These are phyloP conservation scores for Anagyrus pseudococci DNA, from an alignment of 2,888 invertebrate genomes.

Conservation along the genomic window DNA sequence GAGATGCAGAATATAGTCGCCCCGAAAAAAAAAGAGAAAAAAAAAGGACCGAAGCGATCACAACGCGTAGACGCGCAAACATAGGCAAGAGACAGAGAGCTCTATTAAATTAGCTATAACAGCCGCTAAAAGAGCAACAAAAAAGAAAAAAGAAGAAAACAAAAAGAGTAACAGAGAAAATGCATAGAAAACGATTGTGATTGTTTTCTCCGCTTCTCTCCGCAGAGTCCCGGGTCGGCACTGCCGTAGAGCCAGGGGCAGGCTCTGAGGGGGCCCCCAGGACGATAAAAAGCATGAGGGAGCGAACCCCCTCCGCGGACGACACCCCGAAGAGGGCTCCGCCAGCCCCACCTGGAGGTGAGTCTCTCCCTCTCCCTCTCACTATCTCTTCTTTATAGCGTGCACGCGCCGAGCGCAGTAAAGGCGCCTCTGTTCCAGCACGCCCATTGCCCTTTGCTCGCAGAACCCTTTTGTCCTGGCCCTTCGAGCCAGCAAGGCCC, in stretches of 20 bases:
- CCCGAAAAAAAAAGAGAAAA: not conserved
- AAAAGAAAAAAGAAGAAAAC: not conserved
- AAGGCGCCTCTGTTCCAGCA: not conserved
- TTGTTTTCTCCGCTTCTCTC: conserved; percentile 45
- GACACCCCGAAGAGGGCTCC: conserved; percentile 61
- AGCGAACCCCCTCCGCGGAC: conserved; percentile 60
- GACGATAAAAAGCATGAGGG: conserved; percentile 54
- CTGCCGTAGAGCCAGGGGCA: conserved; percentile 47
- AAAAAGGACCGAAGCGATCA: too few species aligned
- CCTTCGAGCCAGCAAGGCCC: not conserved
- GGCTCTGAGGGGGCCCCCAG: conserved; percentile 51
- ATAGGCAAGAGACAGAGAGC: too few species aligned
- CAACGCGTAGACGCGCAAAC: too few species aligned
- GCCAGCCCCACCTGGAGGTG: conserved; percentile 58
- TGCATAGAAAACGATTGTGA: not conserved
- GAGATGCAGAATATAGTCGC: too few species aligned
- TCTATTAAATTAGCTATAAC: not conserved
- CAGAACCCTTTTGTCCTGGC: not conserved
- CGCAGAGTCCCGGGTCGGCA: conserved; percentile 49
- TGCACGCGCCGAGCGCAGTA: not conserved
- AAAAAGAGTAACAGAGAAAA: not conserved
- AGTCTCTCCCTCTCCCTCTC: conserved; percentile 41
- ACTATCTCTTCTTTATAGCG: not conserved
- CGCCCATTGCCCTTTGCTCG: not conserved
- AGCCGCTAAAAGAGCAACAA: not conserved